A percentile compares a stretch with the other conserved stretches of the same genome.
Evolutionary conservation across 2,113 vertebrate species (phyloP).

Genomic region (Phaetusa simplex): DNA sequence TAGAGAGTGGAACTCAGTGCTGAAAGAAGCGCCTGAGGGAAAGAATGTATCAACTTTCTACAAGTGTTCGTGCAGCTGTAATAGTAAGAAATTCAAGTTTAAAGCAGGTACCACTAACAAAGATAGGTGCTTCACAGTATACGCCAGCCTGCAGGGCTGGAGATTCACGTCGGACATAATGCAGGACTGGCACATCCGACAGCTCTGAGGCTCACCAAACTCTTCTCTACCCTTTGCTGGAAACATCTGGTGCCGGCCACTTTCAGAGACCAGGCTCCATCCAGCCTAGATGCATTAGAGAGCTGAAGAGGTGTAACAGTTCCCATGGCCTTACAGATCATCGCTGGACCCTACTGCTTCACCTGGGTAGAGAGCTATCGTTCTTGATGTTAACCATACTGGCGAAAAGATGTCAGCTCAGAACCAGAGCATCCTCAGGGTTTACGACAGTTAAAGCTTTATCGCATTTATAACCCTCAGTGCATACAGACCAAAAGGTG

Average conservation of each 20-base stretch:
- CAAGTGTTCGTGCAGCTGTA: background rate
- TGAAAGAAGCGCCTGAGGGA: background rate
- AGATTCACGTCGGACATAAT: rapidly evolving
- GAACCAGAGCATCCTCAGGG: background rate
- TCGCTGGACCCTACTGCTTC: background rate
- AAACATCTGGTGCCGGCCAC: background rate
- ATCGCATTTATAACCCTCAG: background rate
- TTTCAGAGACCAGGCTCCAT: background rate
- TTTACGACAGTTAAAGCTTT: background rate
- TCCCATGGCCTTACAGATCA: background rate
- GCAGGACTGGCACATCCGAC: background rate
- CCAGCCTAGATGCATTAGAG: background rate
- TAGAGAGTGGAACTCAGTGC: background rate
- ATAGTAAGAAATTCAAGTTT: background rate
- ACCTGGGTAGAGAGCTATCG: background rate
- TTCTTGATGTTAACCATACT: background rate
- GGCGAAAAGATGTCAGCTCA: background rate
- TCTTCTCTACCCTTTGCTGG: background rate
- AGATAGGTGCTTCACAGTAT: background rate
- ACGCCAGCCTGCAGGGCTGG: background rate
- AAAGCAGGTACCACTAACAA: background rate
- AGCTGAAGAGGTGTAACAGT: background rate
- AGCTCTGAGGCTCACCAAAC: rapidly evolving
- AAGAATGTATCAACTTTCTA: background rate
- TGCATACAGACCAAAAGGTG: background rate